These are phyloP conservation scores for Arge pagana DNA, from an alignment of 2,888 invertebrate genomes.

Conservation along the genomic window DNA sequence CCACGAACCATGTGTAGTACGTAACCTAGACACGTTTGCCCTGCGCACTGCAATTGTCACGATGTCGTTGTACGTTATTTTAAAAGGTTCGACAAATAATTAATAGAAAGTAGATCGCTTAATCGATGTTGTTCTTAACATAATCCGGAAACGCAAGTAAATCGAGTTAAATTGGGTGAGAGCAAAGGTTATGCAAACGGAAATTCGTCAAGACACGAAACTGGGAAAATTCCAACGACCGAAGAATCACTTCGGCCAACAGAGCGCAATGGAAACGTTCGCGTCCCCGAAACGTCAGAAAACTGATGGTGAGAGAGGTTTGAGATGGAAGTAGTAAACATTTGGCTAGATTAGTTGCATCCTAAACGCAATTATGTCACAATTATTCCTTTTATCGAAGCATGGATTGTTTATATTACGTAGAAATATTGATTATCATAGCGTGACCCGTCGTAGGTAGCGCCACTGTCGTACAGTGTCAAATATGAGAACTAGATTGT, in stretches of 20 bases:
- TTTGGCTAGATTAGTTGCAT: constrained; percentile 32
- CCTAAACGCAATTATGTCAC: constrained; percentile 15
- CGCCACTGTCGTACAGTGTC: neutral
- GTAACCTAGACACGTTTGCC: no score
- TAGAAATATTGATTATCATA: neutral
- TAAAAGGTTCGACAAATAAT: constrained; percentile 42
- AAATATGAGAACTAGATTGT: neutral
- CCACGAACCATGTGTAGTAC: no score
- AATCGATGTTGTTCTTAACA: neutral
- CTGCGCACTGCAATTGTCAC: constrained; percentile 30
- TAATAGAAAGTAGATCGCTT: neutral
- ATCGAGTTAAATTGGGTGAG: no score
- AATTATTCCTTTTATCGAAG: constrained; percentile 18
- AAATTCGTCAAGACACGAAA: constrained; percentile 48
- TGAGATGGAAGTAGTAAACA: constrained; percentile 27
- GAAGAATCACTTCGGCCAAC: constrained; percentile 44
- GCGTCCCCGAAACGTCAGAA: constrained; percentile 54
- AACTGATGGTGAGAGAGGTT: constrained; percentile 51
- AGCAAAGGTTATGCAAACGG: constrained; percentile 37
- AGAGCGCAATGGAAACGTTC: constrained; percentile 53
- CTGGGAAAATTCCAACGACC: constrained; percentile 43
- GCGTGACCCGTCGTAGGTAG: neutral
- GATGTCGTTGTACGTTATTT: constrained; percentile 41
- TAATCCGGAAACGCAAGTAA: no score
- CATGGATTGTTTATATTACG: constrained; percentile 30